Conservation (phyloP, 2,888 invertebrate genomes). For the Meiosimyza decipiens region DNA sequence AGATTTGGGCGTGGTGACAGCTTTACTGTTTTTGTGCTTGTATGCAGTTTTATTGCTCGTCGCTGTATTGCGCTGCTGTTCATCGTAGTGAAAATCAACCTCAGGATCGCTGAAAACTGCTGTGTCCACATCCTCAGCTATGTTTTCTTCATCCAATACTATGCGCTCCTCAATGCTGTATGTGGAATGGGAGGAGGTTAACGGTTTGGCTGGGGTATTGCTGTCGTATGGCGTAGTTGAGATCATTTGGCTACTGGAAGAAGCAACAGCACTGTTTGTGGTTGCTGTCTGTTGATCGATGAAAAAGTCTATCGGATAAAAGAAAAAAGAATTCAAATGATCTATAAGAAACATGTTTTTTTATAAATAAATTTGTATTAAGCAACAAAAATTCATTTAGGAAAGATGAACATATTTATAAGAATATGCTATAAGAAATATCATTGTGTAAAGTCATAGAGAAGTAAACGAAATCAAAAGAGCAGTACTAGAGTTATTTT, state of each 20-base stretch:
- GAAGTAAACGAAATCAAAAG: too few species aligned
- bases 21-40: slow-evolving; percentile 18
- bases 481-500: too few species aligned
- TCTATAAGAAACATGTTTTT: not conserved
- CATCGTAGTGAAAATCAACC: slow-evolving; percentile 53
- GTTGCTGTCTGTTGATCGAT: slow-evolving; percentile 58
- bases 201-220: not conserved
- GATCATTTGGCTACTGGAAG: slow-evolving; percentile 12
- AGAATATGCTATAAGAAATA: too few species aligned
- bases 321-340: not conserved
- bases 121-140: slow-evolving; percentile 46
- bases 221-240: slow-evolving; percentile 24
- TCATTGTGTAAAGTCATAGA: too few species aligned
- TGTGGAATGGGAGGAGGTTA: slow-evolving; percentile 12
- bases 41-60: not conserved
- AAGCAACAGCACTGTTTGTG: slow-evolving; percentile 23
- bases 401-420: too few species aligned
- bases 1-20: slow-evolving; percentile 36
- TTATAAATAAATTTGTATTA: too few species aligned
- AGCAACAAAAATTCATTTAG: too few species aligned
- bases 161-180: slow-evolving; percentile 38
- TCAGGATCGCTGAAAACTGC: slow-evolving; percentile 56
- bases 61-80: slow-evolving; percentile 29
- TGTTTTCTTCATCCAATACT: slow-evolving; percentile 43
- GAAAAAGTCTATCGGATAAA: slow-evolving; percentile 57